phyloP scores from a whole-genome alignment of 2,888 invertebrate species.

The Heliconius ismenius region DNA sequence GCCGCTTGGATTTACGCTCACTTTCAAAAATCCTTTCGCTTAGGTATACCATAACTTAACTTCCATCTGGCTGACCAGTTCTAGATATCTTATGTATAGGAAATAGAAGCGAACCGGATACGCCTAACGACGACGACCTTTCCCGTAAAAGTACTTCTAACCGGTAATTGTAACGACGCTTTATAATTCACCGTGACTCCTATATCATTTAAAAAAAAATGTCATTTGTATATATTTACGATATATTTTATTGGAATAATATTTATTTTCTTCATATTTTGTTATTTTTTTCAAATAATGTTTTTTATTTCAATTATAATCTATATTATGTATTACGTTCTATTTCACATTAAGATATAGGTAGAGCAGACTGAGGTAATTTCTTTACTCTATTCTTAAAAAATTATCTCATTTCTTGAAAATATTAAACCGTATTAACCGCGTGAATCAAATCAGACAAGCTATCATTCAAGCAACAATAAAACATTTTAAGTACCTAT shows the following conservation, averaged over 20 bases:
- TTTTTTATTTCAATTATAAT: too few relatives aligned
- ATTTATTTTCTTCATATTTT: not conserved
- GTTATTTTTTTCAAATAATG: not conserved
- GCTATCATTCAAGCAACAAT: not conserved
- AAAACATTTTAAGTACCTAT: not conserved
- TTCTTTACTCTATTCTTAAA: too few relatives aligned
- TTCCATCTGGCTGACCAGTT: constrained; percentile 36
- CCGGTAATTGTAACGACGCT: constrained; percentile 3
- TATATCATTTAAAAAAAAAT: too few relatives aligned
- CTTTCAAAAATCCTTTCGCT: constrained; percentile 52
- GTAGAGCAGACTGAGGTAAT: not conserved
- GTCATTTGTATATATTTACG: not conserved
- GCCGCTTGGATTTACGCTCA: constrained; percentile 45
- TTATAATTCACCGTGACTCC: not conserved
- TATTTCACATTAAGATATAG: not conserved
- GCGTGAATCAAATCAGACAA: not conserved
- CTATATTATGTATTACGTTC: too few relatives aligned
- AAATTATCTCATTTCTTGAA: not conserved
- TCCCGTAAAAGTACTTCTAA: constrained; percentile 5
- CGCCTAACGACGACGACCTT: constrained; percentile 13
- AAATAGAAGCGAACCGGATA: constrained; percentile 20
- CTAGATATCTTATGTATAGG: constrained; percentile 31
- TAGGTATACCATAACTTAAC: constrained; percentile 14
- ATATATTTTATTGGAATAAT: not conserved
- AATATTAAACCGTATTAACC: not conserved